Evolutionary conservation across 2,797 vertebrate species (phyloP).

Genomic region (Antrozous pallidus): DNA sequence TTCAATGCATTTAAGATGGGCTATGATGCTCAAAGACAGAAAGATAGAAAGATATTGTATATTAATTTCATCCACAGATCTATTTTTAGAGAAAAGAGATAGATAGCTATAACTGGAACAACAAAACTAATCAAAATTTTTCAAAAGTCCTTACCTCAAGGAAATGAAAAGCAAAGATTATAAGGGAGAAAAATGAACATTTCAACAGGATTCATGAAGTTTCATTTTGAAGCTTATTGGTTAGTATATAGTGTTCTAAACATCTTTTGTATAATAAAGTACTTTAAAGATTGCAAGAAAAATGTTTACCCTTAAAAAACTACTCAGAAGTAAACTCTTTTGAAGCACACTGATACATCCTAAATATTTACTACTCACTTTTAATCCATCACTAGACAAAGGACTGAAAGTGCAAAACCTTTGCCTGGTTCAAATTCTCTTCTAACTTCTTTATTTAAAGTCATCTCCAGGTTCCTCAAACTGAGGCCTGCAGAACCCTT

Average conservation of each 20-base stretch:
- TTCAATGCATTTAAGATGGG: background rate
- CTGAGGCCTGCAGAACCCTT: background rate
- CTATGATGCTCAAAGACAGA: background rate
- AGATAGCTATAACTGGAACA: background rate
- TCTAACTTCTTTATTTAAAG: background rate
- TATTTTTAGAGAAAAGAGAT: background rate
- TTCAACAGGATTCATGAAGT: background rate
- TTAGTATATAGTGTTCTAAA: background rate
- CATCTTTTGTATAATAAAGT: background rate
- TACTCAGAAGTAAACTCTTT: background rate
- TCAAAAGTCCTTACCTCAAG: background rate
- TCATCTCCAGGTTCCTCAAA: background rate
- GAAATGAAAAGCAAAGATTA: slow-evolving; percentile 37
- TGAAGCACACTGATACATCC: background rate
- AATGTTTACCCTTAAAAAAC: slow-evolving; percentile 15
- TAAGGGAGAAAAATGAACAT: background rate
- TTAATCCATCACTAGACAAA: background rate
- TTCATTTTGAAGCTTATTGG: slow-evolving; percentile 30
- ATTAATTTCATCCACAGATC: slow-evolving; percentile 8
- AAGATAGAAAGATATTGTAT: background rate
- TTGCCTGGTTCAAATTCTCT: background rate
- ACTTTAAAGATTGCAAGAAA: slow-evolving; percentile 18
- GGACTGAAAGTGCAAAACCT: background rate
- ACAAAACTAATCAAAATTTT: background rate
- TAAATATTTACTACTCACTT: slow-evolving; percentile 19